Evolutionary conservation across 92 coral and sea anemone genomes (phyloP).

Genomic region (Palythoa grandis): DNA sequence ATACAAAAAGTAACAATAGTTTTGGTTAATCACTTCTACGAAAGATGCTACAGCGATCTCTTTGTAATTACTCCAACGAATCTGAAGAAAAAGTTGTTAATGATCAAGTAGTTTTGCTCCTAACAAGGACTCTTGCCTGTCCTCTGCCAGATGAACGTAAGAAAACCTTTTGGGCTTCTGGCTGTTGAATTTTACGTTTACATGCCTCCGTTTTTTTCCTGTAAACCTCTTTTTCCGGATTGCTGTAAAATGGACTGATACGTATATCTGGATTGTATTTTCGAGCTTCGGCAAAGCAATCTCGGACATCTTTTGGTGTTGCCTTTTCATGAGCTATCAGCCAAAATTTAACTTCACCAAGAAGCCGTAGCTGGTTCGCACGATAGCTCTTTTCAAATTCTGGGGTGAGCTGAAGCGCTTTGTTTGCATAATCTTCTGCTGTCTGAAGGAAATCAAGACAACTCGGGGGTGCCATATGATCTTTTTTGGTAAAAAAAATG

Average conservation of each 20-base stretch:
- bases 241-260: slow-evolving; percentile 27
- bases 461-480: slow-evolving; percentile 7
- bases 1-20: no score
- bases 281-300: slow-evolving; percentile 51
- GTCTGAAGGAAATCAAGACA: slow-evolving; percentile 45
- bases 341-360: slow-evolving; percentile 55
- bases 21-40: no score
- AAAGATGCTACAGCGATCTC: not conserved
- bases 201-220: not conserved
- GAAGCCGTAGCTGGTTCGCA: slow-evolving; percentile 57
- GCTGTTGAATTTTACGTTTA: not conserved
- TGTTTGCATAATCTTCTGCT: slow-evolving; percentile 53
- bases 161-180: not conserved
- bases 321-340: slow-evolving; percentile 51
- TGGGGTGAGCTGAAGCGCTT: slow-evolving; percentile 52
- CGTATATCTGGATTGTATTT: slow-evolving; percentile 60
- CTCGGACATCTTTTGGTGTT: slow-evolving; percentile 39
- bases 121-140: not conserved
- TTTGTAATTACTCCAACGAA: not conserved
- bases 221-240: slow-evolving; percentile 12
- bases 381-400: slow-evolving; percentile 40
- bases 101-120: not conserved
- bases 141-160: not conserved
- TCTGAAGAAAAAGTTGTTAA: not conserved
- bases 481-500: slow-evolving; percentile 43